These are phyloP conservation scores for Urocynchramus pylzowi DNA, from an alignment of 2,113 vertebrate genomes.

Conservation along the genomic window DNA sequence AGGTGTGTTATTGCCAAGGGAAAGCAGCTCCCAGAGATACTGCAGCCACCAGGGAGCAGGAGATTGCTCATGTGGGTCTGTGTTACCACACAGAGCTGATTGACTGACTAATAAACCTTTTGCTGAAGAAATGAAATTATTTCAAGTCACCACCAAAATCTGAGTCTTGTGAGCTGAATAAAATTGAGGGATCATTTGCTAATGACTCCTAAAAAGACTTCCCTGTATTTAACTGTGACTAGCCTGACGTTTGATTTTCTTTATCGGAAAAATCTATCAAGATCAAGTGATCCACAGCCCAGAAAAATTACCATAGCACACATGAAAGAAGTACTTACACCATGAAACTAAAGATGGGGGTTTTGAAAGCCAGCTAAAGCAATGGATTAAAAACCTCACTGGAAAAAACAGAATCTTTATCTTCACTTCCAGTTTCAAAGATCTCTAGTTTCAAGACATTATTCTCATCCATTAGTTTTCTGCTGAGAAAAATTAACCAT, in stretches of 20 bases:
- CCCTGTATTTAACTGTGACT: conserved; percentile 28
- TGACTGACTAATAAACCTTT: background rate
- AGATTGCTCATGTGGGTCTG: background rate
- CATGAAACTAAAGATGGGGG: background rate
- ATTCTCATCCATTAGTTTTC: background rate
- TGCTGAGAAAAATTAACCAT: background rate
- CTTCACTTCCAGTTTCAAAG: background rate
- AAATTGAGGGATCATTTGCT: background rate
- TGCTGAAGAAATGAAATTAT: background rate
- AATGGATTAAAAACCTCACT: background rate
- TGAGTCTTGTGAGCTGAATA: background rate
- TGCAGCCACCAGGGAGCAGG: background rate
- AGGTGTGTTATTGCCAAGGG: conserved; percentile 57
- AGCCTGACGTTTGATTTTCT: background rate
- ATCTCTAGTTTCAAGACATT: background rate
- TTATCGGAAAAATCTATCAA: background rate
- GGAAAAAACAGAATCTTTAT: background rate
- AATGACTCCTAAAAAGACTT: background rate
- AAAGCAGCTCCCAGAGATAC: background rate
- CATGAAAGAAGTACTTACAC: background rate
- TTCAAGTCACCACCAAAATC: background rate
- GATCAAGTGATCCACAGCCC: background rate
- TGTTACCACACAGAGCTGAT: background rate
- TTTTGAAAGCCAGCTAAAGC: background rate
- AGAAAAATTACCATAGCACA: background rate